A percentile compares a stretch with the other conserved stretches of the same genome.
These are phyloP conservation scores for Sminthurinus signatus DNA, from an alignment of 1,140 invertebrate genomes.

Conservation along the genomic window DNA sequence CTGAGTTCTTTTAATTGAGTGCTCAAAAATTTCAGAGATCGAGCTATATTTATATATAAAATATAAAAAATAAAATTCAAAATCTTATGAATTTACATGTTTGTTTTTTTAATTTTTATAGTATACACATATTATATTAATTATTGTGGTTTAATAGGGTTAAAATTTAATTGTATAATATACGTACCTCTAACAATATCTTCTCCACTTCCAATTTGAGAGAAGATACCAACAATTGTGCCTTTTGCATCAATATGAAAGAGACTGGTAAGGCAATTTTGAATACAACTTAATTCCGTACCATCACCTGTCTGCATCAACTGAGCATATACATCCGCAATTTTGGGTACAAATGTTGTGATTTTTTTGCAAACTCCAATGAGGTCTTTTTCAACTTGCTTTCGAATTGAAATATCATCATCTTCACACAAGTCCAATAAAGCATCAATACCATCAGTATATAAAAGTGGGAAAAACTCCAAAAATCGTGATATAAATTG, in stretches of 20 bases:
- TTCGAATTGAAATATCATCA: conserved; percentile 83
- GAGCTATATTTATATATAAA: no score
- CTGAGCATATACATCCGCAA: conserved; percentile 87
- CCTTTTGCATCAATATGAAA: conserved; percentile 60
- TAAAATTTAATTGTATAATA: no score
- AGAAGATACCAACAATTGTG: conserved; percentile 75
- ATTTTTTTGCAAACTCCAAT: conserved; percentile 78
- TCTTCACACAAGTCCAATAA: conserved; percentile 93
- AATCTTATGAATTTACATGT: no score
- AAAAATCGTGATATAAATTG: conserved; percentile 94
- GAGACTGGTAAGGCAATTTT: conserved; percentile 59
- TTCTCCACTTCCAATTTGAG: conserved; percentile 71
- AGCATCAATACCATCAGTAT: conserved; percentile 80
- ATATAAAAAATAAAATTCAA: no score
- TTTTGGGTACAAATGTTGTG: conserved; percentile 72
- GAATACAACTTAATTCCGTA: conserved; percentile 69
- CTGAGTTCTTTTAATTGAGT: conserved; percentile 73
- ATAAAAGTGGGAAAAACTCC: conserved; percentile 77
- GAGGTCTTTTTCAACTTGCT: conserved; percentile 91
- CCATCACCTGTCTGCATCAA: conserved; percentile 77
- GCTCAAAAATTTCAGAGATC: conserved; percentile 79
- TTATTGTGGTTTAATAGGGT: no score
- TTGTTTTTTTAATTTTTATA: no score
- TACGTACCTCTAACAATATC: conserved; percentile 59
- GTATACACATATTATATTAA: no score